Evolutionary conservation across 2,888 invertebrate species (phyloP), one percentile per base, ranked within the genome.

Genomic region (Oegoconia quadripuncta): DNA sequence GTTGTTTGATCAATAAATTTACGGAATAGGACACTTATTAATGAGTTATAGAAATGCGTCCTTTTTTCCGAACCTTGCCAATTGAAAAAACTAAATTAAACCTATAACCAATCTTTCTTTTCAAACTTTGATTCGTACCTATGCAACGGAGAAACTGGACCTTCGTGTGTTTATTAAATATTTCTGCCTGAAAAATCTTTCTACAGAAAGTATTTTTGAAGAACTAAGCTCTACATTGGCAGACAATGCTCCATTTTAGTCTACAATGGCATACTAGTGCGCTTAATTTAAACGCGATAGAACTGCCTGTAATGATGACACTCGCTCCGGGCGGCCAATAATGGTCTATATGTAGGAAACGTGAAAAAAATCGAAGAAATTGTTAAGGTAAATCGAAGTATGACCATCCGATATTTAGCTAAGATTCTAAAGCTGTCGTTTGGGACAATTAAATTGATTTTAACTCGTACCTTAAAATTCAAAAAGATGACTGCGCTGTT

Each of bases 261-360:
- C 27, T 27, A 27, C 27, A 12, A 14, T 26, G 26, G 26, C 27
- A 27, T 27, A 27, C 27, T 27, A 14, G 4, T 27, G 27, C 27
- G 12, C 27, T 27, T 12, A 11, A 27, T 27, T 12, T 27, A 27
- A 27, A 27, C 13, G 27, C 1, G 27, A 14, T 8, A 12, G 12
- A 27, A 27, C 27, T 8, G 27, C 27, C 2, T 27, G 12, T 8
- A 1, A 12, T 27, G 13, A 27, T 3, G 27, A 27, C 27, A 27
- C 27, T 27, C 27, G 13, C 27, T 27, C 27, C 27, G 13, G 12
- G 6, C 13, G 11, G 27, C 27, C 27, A 27, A 27, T 13, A 27
- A n/a, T 13, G 3, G 27, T 13, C 27, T 11, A 11, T 12, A 27
- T 7, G 27, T 13, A 27, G 7, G 12, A 27, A 27, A 27, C 3